Conservation (phyloP, 2,888 invertebrate genomes). For the Scelioninae gen. 1 region DNA sequence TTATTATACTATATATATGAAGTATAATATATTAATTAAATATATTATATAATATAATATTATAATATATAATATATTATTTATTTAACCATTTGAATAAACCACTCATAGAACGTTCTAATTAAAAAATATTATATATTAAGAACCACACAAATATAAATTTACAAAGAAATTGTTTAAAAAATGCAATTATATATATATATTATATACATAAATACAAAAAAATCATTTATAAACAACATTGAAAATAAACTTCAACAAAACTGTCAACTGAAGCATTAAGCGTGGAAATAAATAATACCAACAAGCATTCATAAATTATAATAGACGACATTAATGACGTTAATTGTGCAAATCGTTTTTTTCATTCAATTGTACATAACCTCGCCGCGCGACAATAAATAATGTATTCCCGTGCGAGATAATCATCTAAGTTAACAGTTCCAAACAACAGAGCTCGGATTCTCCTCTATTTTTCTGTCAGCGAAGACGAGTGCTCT, state of each 20-base stretch:
- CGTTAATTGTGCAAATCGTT: slow-evolving; percentile 5
- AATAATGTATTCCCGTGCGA: slow-evolving; percentile 2
- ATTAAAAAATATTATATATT: background rate
- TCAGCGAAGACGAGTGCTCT: slow-evolving; percentile 10
- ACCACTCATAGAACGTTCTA: too few species aligned
- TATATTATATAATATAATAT: too few species aligned
- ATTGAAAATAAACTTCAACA: background rate
- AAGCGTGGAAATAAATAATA: background rate
- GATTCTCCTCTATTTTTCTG: slow-evolving; percentile 15
- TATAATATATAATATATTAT: too few species aligned
- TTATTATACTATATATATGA: too few species aligned
- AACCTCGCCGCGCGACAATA: background rate
- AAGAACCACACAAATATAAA: too few species aligned
- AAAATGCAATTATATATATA: too few species aligned
- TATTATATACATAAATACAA: too few species aligned
- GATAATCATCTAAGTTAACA: slow-evolving; percentile 28
- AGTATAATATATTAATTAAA: too few species aligned
- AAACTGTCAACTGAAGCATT: background rate
- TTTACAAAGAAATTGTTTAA: too few species aligned
- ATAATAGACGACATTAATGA: slow-evolving; percentile 1
- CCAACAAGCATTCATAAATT: background rate
- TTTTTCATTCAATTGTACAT: slow-evolving; percentile 7
- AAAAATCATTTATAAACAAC: too few species aligned
- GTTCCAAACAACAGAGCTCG: slow-evolving; percentile 22
- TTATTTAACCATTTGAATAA: too few species aligned